Evolutionary conservation across 2,113 vertebrate genomes (phyloP), one percentile per base, ranked within the genome.

Genomic region (Stegastes partitus): DNA sequence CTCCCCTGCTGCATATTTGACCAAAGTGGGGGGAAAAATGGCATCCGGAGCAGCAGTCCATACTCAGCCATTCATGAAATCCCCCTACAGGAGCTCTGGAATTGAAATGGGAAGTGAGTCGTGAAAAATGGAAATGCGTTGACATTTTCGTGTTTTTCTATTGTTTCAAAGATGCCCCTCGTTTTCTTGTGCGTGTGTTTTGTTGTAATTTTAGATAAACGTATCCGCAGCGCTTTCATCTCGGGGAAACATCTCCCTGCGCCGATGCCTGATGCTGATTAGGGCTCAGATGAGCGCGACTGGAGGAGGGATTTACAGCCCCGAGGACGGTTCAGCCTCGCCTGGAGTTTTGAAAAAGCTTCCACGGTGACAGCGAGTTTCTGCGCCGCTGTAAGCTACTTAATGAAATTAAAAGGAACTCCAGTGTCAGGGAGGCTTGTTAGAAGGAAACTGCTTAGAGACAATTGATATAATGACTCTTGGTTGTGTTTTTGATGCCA

Each of bases 61-160:
- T 72, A 85, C 85, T 91, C 92, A 91, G 87, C 84, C 90, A 89
- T 89, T 91, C 88, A 91, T 89, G 89, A 90, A 91, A 88, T 89
- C 85, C 90, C 31, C 65, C 89, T 63, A 74, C 91, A 86, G 87
- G 87, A 87, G 85, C 78, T 28, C 51, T 58, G 75, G 86, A 90
- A 86, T 87, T 87, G 91, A 87, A 93, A 88, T 70, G 71, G 85
- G 89, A 87, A 93, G 88, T 82, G 82, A 91, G 68, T 91, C 77
- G 74, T 90, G 87, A 86, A 89, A 84, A 89, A 87, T 83, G 77
- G 62, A 89, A 89, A 89, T 81, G 58, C 18, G 1, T 59, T 69
- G 69, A 67, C 81, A 76, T 92, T 91, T 89, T 81, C 65, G 66
- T 75, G 65, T 77, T 75, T 77, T 84, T 56, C 25, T 83, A 19